A percentile compares a stretch with the other conserved stretches of the same genome.
Evolutionary conservation across 1,140 invertebrate species (phyloP).

Genomic region (Sitodiplosis mosellana): DNA sequence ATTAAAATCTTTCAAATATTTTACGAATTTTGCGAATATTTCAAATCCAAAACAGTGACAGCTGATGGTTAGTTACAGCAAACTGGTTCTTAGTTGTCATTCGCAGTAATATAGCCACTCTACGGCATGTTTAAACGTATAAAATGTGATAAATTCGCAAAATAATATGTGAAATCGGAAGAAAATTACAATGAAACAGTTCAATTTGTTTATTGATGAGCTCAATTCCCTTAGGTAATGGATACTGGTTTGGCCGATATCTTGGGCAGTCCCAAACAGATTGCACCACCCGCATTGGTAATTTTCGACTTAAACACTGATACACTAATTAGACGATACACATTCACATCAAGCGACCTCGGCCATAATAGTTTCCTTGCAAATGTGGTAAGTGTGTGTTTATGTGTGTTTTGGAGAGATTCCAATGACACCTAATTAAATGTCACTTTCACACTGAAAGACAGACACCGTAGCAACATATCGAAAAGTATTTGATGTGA

Average conservation of each 20-base stretch:
- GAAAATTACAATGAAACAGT: no score
- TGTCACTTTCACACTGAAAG: not conserved
- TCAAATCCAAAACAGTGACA: no score
- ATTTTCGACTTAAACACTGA: conserved; percentile 60
- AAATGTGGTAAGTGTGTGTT: conserved; percentile 33
- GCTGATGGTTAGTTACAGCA: no score
- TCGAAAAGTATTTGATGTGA: not conserved
- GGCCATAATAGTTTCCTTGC: conserved; percentile 53
- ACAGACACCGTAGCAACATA: not conserved
- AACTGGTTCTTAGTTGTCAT: no score
- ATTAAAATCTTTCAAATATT: no score
- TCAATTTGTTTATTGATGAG: no score
- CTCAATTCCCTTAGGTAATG: no score
- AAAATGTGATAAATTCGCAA: no score
- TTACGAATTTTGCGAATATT: no score
- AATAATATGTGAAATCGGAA: no score
- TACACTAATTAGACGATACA: conserved; percentile 39
- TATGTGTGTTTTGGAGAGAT: not conserved
- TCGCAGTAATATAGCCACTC: no score
- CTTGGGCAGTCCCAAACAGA: conserved; percentile 34
- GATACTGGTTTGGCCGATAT: conserved; percentile 54
- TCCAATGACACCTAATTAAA: not conserved
- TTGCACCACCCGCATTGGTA: conserved; percentile 40
- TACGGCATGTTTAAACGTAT: no score
- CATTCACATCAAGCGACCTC: conserved; percentile 41